Percentiles rank a stretch among this genome's conserved stretches.
These are phyloP conservation scores for Cossypha polioptera DNA, from an alignment of 2,797 vertebrate species.

Conservation along the genomic window DNA sequence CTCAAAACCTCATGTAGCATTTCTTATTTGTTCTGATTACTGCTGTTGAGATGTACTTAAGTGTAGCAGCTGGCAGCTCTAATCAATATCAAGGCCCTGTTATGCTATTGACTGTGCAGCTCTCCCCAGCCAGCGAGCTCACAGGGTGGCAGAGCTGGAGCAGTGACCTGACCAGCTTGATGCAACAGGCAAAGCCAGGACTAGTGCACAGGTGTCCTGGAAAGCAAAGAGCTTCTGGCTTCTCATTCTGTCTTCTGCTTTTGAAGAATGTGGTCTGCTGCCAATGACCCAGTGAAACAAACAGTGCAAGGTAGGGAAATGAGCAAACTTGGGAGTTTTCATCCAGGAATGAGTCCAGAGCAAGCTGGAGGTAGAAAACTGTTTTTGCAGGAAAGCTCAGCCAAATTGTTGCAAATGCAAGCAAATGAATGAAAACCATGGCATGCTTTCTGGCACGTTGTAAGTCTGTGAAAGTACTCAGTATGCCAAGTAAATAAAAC, in stretches of 20 bases:
- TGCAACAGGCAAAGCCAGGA: background rate
- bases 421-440: background rate
- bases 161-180: rapidly evolving
- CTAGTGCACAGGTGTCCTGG: background rate
- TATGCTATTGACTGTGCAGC: background rate
- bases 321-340: background rate
- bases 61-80: background rate
- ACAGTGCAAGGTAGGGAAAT: background rate
- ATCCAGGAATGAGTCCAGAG: background rate
- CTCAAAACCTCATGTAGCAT: background rate
- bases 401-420: background rate
- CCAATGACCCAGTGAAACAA: background rate
- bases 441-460: background rate
- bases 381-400: background rate
- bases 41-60: background rate
- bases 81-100: background rate
- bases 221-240: background rate
- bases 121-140: background rate
- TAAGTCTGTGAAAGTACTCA: background rate
- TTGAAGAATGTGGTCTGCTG: background rate
- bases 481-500: background rate
- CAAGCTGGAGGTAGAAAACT: background rate
- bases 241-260: background rate
- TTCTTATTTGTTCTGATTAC: background rate
- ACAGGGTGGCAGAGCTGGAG: background rate